phyloP scores from a whole-genome alignment of 2,888 invertebrate genomes.

The Drosophila paucipuncta region DNA sequence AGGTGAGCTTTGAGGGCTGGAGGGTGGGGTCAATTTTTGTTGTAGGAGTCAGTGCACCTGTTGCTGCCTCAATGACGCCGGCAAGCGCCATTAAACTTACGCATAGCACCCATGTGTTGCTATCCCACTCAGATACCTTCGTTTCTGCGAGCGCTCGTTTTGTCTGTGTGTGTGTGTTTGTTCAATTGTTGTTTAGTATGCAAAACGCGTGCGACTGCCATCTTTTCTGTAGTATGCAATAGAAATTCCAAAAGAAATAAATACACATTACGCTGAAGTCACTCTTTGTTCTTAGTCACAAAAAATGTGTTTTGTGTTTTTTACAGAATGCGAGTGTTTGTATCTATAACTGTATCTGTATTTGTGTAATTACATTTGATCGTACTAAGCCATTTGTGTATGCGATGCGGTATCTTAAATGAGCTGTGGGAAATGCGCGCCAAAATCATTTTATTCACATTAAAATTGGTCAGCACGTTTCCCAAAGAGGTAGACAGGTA shows the following conservation, averaged over 20 bases:
- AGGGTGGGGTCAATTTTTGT: slow-evolving; percentile 2
- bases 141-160: slow-evolving; percentile 12
- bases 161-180: not conserved
- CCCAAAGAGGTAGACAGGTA: not conserved
- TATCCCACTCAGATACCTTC: slow-evolving; percentile 35
- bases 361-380: slow-evolving; percentile 23
- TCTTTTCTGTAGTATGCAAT: slow-evolving; percentile 58
- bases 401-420: slow-evolving; percentile 44
- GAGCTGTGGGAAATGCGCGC: slow-evolving; percentile 60
- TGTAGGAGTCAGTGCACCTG: slow-evolving; percentile 62
- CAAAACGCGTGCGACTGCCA: slow-evolving; percentile 57
- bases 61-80: slow-evolving; percentile 56
- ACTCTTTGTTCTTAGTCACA: slow-evolving; percentile 32
- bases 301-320: not conserved
- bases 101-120: slow-evolving; percentile 32
- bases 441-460: slow-evolving; percentile 39
- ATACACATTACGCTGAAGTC: slow-evolving; percentile 18
- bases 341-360: not conserved
- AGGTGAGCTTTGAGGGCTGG: not conserved
- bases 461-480: slow-evolving; percentile 44
- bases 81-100: slow-evolving; percentile 50
- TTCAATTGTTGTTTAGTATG: slow-evolving; percentile 54
- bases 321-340: slow-evolving; percentile 17
- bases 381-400: slow-evolving; percentile 10
- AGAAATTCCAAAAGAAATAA: slow-evolving; percentile 57